Evolutionary conservation across 2,797 vertebrate species (phyloP), one percentile per base, ranked within the genome.

Genomic region (Holocentrus rufus): DNA sequence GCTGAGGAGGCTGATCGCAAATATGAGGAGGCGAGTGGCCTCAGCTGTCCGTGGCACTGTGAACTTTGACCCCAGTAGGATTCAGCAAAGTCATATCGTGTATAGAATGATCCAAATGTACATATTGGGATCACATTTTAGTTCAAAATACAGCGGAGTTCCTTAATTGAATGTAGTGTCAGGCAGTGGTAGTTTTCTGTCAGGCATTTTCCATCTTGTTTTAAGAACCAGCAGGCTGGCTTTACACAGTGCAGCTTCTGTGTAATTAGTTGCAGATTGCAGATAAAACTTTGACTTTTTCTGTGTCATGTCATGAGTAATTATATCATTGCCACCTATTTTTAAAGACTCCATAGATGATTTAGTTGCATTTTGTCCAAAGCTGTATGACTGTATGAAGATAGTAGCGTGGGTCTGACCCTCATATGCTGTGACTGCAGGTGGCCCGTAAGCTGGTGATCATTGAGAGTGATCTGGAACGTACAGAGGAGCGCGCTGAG

Each of bases 1-100:
- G 98, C 98, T 90, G 98, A 99, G 90, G 98, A 99, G 88, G 96
- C 98, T 42, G 98, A 99, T 92, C 96, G 97, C 89, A 99, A 99
- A 90, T 99, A 99, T 74, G 98, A 99, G 90, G 98, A 99, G 97
- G 98, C 94, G 50, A 90, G 95, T 92, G 25, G 79, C 76, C 65
- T 64, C 75, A 76, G 76, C 78, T 87, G 68, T 62, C 62, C 53
- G 2, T 65, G 10, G 14, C 20, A 7, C 22, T 60, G 20, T 76
- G 54, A 60, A 39, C 52, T 50, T 42, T 52, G 17, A 6, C 18
- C 9, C 22, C 39, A 30, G 11, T 18, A 36, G 39, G 18, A 6
- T 3, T 63, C 15, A 25, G 20, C 18, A 14, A 62, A 34, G 20
- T 23, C 18, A 20, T 0, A 1, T 20, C 2, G n/a, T 3, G n/a